Percentiles rank a stretch among this genome's conserved stretches.
Evolutionary conservation across 2,888 invertebrate species (phyloP).

Genomic region (Clitarchus hookeri): DNA sequence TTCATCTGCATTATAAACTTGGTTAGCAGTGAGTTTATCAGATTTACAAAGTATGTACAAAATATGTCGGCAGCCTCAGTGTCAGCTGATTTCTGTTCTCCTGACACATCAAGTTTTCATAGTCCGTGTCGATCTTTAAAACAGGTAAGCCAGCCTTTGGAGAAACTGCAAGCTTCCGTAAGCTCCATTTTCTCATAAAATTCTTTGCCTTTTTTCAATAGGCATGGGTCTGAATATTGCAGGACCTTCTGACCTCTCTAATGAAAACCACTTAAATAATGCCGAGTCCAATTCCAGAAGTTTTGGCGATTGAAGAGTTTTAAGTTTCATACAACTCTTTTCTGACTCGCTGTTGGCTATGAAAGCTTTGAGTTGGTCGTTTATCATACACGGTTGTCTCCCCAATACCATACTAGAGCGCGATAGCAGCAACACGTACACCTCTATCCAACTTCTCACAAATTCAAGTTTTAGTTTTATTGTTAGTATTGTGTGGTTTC

Average conservation of each 20-base stretch:
- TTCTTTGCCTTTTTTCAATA: neutral
- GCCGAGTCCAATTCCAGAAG: neutral
- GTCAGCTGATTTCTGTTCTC: neutral
- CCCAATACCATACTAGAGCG: neutral
- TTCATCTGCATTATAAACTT: neutral
- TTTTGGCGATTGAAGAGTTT: neutral
- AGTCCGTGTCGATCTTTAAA: neutral
- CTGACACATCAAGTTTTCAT: neutral
- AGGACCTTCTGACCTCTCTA: neutral
- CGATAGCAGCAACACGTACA: slow-evolving; percentile 1
- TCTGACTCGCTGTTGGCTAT: neutral
- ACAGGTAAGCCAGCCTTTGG: neutral
- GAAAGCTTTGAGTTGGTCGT: neutral
- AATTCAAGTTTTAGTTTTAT: neutral
- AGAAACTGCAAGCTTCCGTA: neutral
- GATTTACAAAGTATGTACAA: neutral
- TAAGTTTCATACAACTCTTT: neutral
- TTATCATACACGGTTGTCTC: neutral
- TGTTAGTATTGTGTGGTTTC: neutral
- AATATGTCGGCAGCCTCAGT: neutral
- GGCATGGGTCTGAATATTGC: neutral
- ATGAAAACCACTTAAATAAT: slow-evolving; percentile 10
- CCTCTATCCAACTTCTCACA: neutral
- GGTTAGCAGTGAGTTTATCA: neutral
- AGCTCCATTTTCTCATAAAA: slow-evolving; percentile 7